Evolutionary conservation across 2,797 vertebrate species (phyloP).

Genomic region (Tympanoctomys barrerae): DNA sequence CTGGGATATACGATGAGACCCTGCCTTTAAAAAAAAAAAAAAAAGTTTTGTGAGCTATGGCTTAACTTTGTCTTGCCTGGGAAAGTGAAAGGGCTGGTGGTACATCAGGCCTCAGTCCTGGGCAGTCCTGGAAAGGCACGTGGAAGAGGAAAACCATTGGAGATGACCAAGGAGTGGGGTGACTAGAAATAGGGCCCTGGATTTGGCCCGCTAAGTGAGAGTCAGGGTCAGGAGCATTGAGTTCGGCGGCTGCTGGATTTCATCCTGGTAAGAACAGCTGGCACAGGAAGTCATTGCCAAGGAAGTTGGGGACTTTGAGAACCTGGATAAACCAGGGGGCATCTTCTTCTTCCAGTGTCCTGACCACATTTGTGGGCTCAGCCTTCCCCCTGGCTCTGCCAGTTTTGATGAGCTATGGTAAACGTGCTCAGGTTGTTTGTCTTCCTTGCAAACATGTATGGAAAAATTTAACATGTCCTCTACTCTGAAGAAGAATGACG

Average conservation of each 20-base stretch:
- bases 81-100: background rate
- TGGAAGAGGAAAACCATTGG: background rate
- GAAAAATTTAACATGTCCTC: too few relatives aligned
- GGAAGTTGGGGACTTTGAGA: background rate
- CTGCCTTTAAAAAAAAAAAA: background rate
- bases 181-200: background rate
- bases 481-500: background rate
- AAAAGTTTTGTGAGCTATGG: background rate
- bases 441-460: background rate
- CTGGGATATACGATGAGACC: background rate
- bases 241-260: background rate
- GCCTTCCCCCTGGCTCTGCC: background rate
- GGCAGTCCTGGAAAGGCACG: background rate
- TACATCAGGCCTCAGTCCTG: background rate
- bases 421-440: background rate
- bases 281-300: background rate
- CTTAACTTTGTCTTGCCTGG: background rate
- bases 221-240: background rate
- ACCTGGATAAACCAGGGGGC: background rate
- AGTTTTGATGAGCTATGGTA: background rate
- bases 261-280: background rate
- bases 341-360: background rate
- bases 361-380: background rate
- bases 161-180: background rate
- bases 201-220: background rate